Base-by-base conservation (phyloP, 2,113 vertebrate genomes). In the Cervus canadensis region DNA sequence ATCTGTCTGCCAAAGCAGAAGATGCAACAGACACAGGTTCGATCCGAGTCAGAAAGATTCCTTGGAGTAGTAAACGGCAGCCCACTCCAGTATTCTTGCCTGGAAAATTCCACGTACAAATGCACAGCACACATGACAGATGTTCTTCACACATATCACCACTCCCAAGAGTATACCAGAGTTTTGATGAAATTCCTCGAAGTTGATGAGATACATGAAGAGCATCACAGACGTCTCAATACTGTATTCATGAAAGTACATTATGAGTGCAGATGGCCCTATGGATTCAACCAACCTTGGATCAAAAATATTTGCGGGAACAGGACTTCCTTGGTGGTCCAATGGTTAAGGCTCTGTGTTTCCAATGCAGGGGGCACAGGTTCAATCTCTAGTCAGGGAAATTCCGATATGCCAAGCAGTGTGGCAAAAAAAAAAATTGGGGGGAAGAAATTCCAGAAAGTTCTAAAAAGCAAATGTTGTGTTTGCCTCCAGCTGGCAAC, bases 181-280 rank as follows among this genome's bases (percentile, higher is more conserved):
- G 62, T 82, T 87, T 79, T 95, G 33, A 95, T 84, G 45, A 91
- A 95, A 93, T 62, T 91, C 78, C 71, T 96, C 84, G 84, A 89
- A 94, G 54, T 17, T 86, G 59, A 91, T 74, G 33, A 54, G n/a
- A 86, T 16, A 62, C 19, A 79, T 54, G 76, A 54, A 81, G 26
- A 86, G 17, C 26, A 88, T 45, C 56, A 82, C 11, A 79, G 60
- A 94, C 25, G 83, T 76, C 43, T 85, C 43, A 45, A 54, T 67
- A 94, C 4, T 52, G 11, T 43, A 82, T 56, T 85, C 78, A 89
- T 76, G 12, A 76, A 76, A 87, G 21, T 59, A 87, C 2, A 26
- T 33, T 86, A 67, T 64, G 54, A 95, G 2, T 85, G 94, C 50
- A 9, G 50, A 23, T 83, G 52, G 52, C 52, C 52, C 81, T 82